Base-by-base conservation (phyloP, 2,113 vertebrate genomes). In the Chlamydotis undulata region DNA sequence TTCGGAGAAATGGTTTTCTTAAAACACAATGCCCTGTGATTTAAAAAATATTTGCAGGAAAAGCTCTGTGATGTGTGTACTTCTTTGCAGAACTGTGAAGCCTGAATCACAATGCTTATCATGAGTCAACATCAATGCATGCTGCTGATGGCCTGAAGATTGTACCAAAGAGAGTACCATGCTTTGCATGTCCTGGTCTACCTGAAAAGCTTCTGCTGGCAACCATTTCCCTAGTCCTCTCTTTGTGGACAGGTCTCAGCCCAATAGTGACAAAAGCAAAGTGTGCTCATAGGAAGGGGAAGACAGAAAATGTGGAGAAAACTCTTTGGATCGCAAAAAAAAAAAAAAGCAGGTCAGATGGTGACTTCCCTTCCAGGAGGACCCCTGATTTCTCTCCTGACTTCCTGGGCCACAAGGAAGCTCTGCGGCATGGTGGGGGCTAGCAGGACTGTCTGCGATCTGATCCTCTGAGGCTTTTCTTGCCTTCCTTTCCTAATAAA, bases 381-480 rank as follows among this genome's bases (percentile, higher is more conserved):
- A 25, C 24, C 68, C 21, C 21, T 56, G 29, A 57, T 19, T 56
- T 80, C 57, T 39, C 41, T 50, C 35, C 68, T 41, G 57, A 47
- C 24, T 74, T 57, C 10, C 43, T 6, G 1, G 47, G 10, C 25
- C 49, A 71, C 63, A 63, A 59, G 16, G 41, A 67, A 89, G 14
- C 6, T 84, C 41, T 69, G 45, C 2, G 2, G 15, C 5, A 3
- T 2, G 1, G 22, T 8, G 22, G 5, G 33, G 10, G 19, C 16
- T 55, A 19, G 19, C 19, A 83, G 65, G 50, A 57, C 35, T 19
- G 18, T 4, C 31, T 16, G 33, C 6, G 24, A 47, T 28, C 49
- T 63, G 56, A 63, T 26, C 33, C 8, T 39, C 35, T 41, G 53
- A 76, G 31, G 77, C 4, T 81, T 73, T 41, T 47, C 68, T 50